Evolutionary conservation across 1,140 invertebrate species (phyloP), one percentile per base, ranked within the genome.

Genomic region (Plectus sambesii): DNA sequence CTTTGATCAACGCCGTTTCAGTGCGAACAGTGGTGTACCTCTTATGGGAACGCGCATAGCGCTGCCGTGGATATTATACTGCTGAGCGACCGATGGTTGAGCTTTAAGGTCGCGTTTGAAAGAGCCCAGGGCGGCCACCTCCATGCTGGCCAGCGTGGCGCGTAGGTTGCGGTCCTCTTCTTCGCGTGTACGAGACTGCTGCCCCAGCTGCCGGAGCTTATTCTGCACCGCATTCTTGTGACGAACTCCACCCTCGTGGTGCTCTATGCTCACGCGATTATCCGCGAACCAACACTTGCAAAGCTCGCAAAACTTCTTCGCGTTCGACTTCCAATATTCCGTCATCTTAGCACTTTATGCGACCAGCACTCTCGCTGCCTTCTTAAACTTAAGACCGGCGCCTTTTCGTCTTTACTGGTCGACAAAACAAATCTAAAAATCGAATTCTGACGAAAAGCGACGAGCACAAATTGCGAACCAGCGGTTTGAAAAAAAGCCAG

Each of bases 231-330:
- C 92, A 72, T 86, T 83, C 70, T 94, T 84, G 70, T 97, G 90
- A 42, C 82, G 77, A 69, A 85, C 85, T 2, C 90, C 89, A 74
- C 80, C 81, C 72, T 94, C 89, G 72, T 97, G 89, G 69, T 92
- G 92, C 50, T 90, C 84, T 55, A 90, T 78, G 70, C 87, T 93
- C 79, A 87, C 82, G 78, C 87, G 90, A 70, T 96, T 97, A 72
- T 94, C 89, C 43, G 87, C 83, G 58, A 93, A 83, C 89, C 90
- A 97, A 69, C 88, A 93, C 73, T 94, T 96, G 72, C 90, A 97
- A 71, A 88, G 88, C 59, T 94, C 87, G 67, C 90, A 97, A 70
- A 82, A 94, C 70, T 94, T 94, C 46, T 86, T 80, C 0, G 84
- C 84, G 59, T 89, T 82, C 24, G 89, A 94, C 72, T 92, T 89